Base-by-base conservation (phyloP, 2,888 invertebrate species). In the Amphipoea oculea region DNA sequence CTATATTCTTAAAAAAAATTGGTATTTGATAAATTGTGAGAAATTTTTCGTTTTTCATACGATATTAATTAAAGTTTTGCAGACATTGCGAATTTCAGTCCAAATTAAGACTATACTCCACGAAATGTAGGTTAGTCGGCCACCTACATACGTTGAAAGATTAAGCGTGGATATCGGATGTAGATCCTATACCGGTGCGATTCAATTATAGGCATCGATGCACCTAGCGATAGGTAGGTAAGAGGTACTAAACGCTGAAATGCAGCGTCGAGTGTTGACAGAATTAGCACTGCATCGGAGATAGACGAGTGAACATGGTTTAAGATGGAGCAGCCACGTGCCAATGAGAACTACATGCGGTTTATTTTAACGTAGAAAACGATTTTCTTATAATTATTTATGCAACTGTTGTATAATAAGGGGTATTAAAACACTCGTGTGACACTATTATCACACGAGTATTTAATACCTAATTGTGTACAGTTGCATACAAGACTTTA, bases 191-290 rank as follows among this genome's bases (percentile, higher is more conserved):
- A 54, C 36, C 51, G 40, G 40, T 57, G 57, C 63, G 73, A 83
- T 83, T 81, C 83, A 84, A 83, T 83, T 83, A 83, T 84, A 84
- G 81, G 70, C 76, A 73, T 73, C 73, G 69, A 80, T 60, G 48
- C 51, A n/a, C 17, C 48, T 75, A 73, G 60, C 17, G 72, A 45
- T 66, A 51, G 23, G 11, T 74, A 65, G 65, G 11, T 75, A 40
- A 54, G 20, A 60, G 76, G 40, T 81, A 69, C 76, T 78, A 82
- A 67, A 29, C 48, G 36, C 65, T 84, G 83, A 81, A 81, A 82
- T 84, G 76, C 70, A 78, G 67, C 62, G 71, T 63, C 42, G 57
- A 76, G 66, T 81, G 85, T 66, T 73, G 73, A 84, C 86, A 81
- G 85, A 84, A 83, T 83, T 83, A 84, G 85, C 81, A 36, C 66